These are phyloP conservation scores for Sebastes schlegelii DNA, from an alignment of 2,113 vertebrate genomes.

Conservation along the genomic window DNA sequence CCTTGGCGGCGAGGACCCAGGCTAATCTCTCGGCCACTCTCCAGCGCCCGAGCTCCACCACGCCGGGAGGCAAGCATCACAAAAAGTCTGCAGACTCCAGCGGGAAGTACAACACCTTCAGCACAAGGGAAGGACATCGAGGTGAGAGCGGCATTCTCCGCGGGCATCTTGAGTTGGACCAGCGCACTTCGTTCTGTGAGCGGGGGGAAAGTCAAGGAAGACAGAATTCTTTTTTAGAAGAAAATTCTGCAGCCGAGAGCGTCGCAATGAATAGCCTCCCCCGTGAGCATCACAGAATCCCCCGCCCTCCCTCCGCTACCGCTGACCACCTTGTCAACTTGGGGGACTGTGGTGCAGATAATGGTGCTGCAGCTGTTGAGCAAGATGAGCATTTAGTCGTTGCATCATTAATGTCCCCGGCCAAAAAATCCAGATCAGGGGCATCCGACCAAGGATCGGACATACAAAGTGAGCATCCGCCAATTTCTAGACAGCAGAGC, in stretches of 20 bases:
- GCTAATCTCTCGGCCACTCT: constrained; percentile 90
- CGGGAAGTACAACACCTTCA: constrained; percentile 90
- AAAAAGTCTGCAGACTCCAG: constrained; percentile 87
- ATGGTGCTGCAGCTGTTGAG: constrained; percentile 76
- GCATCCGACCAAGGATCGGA: constrained; percentile 77
- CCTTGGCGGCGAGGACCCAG: constrained; percentile 89
- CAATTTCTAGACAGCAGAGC: constrained; percentile 87
- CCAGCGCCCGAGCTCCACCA: constrained; percentile 84
- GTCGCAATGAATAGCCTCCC: constrained; percentile 81
- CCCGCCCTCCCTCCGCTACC: constrained; percentile 78
- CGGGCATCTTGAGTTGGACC: constrained; percentile 88
- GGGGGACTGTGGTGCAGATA: constrained; percentile 61
- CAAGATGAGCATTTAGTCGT: constrained; percentile 87
- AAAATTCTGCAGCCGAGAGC: constrained; percentile 74
- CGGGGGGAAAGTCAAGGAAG: constrained; percentile 85
- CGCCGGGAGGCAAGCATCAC: constrained; percentile 81
- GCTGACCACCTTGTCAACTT: constrained; percentile 73
- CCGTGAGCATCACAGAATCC: constrained; percentile 77
- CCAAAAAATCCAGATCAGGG: constrained; percentile 81
- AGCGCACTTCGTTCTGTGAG: constrained; percentile 92
- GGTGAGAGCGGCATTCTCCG: constrained; percentile 67
- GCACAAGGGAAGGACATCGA: constrained; percentile 88
- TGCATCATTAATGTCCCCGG: constrained; percentile 85
- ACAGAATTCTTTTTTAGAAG: constrained; percentile 72
- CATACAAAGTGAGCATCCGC: constrained; percentile 84